These are phyloP conservation scores for Bombus ignitus DNA, from an alignment of 1,140 invertebrate species.

Conservation along the genomic window DNA sequence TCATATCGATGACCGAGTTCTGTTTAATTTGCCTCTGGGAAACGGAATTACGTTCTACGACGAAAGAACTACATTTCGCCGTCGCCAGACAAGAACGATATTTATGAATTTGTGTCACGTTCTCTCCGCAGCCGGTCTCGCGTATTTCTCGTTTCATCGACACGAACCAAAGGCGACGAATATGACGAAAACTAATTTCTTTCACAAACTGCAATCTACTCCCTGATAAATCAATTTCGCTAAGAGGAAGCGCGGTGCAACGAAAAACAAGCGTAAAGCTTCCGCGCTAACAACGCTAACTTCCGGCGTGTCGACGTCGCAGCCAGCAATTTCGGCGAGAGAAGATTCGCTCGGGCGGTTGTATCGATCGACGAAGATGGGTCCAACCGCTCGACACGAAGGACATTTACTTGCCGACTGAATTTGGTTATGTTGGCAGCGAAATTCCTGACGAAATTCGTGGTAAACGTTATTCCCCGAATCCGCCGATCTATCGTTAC, in stretches of 20 bases:
- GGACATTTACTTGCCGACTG: conserved; percentile 65
- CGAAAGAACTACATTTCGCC: no score
- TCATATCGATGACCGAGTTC: background rate
- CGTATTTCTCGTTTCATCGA: background rate
- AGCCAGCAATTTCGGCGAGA: conserved; percentile 64
- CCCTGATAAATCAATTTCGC: background rate
- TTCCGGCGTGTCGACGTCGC: conserved; percentile 30
- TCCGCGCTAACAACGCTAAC: background rate
- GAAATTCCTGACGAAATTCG: conserved; percentile 1
- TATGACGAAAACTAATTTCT: no score
- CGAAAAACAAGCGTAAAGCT: no score
- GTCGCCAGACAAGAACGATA: no score
- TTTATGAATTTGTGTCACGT: no score
- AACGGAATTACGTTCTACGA: no score
- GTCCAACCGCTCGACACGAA: conserved; percentile 72
- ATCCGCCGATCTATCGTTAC: background rate
- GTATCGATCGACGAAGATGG: conserved; percentile 79
- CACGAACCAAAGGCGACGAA: no score
- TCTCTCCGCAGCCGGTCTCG: no score
- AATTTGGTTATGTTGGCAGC: conserved; percentile 30
- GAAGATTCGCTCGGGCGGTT: conserved; percentile 42
- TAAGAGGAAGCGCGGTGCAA: background rate
- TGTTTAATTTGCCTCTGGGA: background rate
- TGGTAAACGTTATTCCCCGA: conserved; percentile 12
- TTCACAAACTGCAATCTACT: background rate